A percentile compares a stretch with the other conserved stretches of the same genome.
phyloP scores from a whole-genome alignment of 2,113 vertebrate species.

The Cnemophilus loriae region DNA sequence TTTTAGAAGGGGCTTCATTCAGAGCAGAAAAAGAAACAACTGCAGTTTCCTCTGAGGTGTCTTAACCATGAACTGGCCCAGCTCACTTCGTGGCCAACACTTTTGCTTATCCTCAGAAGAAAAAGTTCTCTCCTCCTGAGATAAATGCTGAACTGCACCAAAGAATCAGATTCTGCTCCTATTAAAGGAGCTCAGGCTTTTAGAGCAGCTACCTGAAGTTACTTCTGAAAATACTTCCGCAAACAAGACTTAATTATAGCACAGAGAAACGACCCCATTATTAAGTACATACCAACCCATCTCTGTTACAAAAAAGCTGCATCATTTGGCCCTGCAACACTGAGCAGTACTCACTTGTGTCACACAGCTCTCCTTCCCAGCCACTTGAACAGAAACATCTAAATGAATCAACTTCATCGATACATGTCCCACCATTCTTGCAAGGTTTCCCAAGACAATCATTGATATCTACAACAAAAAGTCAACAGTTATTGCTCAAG shows the following conservation, averaged over 20 bases:
- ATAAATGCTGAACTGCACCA: background rate
- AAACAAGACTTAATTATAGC: background rate
- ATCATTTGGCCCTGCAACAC: background rate
- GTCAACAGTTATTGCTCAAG: background rate
- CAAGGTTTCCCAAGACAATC: slow-evolving; percentile 87
- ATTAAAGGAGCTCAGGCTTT: background rate
- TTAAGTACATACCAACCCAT: background rate
- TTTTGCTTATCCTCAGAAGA: background rate
- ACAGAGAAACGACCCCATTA: background rate
- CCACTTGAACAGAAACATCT: slow-evolving; percentile 89
- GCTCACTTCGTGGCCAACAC: background rate
- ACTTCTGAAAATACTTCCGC: background rate
- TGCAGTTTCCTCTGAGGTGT: background rate
- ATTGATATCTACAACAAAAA: slow-evolving; percentile 82
- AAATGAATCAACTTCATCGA: slow-evolving; percentile 87
- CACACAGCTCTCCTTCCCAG: slow-evolving; percentile 89
- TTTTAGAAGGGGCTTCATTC: background rate
- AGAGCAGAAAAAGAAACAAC: background rate
- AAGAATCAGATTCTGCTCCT: background rate
- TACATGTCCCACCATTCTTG: slow-evolving; percentile 90
- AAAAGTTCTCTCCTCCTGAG: background rate
- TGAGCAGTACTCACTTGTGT: slow-evolving; percentile 80
- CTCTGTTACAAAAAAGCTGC: background rate
- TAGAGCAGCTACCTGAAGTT: background rate
- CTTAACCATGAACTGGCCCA: background rate